Percentiles rank a stretch among this genome's conserved stretches.
Evolutionary conservation across 1,140 invertebrate species (phyloP).

Genomic region (Apolygus lucorum): DNA sequence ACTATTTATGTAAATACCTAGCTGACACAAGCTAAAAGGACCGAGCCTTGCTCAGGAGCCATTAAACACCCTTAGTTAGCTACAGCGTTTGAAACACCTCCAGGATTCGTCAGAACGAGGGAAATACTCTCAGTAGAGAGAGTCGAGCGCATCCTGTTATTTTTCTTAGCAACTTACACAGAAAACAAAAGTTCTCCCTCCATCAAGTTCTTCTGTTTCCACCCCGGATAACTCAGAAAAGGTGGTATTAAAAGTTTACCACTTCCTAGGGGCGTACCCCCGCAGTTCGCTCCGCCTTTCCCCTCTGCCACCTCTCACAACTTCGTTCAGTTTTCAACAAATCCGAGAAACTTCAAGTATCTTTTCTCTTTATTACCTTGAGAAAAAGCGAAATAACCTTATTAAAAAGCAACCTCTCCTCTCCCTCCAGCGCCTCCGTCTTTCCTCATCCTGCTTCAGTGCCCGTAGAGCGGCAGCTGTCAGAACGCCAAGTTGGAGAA

Average conservation of each 20-base stretch:
- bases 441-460: too few relatives aligned
- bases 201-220: not conserved
- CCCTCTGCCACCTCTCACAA: not conserved
- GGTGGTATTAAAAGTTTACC: slow-evolving; percentile 16
- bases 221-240: slow-evolving; percentile 10
- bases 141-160: slow-evolving; percentile 16
- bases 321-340: slow-evolving; percentile 15
- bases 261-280: slow-evolving; percentile 7
- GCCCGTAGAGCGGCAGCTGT: not conserved
- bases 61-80: slow-evolving; percentile 13
- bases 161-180: slow-evolving; percentile 15
- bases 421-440: too few relatives aligned
- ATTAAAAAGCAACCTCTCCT: not conserved
- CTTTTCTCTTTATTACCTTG: slow-evolving; percentile 11
- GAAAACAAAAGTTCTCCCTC: slow-evolving; percentile 13
- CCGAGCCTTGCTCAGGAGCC: not conserved
- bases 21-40: slow-evolving; percentile 11
- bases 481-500: not conserved
- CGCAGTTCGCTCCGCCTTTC: too few relatives aligned
- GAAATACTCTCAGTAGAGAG: not conserved
- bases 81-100: slow-evolving; percentile 13
- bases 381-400: slow-evolving; percentile 16
- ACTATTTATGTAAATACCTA: slow-evolving; percentile 15
- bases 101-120: not conserved
- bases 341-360: slow-evolving; percentile 10